A percentile compares a stretch with the other conserved stretches of the same genome.
These are phyloP conservation scores for Bicyclus anynana DNA, from an alignment of 1,140 invertebrate species.

Conservation along the genomic window DNA sequence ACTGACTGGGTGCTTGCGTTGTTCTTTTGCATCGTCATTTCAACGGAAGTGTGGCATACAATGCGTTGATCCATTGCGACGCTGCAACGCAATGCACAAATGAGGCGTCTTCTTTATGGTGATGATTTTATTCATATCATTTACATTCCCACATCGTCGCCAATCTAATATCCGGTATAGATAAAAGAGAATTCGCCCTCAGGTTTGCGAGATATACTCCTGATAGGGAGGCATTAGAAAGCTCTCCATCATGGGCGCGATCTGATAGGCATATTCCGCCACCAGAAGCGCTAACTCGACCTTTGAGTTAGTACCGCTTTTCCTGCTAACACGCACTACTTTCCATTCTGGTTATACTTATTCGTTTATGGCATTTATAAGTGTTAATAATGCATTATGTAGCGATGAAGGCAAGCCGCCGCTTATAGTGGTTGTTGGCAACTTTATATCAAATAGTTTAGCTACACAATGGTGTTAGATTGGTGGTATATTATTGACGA, in stretches of 20 bases:
- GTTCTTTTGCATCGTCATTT: too few species aligned
- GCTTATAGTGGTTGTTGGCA: neutral
- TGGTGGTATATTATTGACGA: too few species aligned
- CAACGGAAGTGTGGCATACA: too few species aligned
- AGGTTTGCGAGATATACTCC: neutral
- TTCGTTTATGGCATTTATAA: neutral
- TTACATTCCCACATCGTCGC: too few species aligned
- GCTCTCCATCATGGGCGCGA: slow-evolving; percentile 17
- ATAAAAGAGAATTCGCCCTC: neutral
- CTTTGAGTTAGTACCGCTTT: slow-evolving; percentile 19
- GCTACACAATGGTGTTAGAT: too few species aligned
- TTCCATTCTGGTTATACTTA: neutral
- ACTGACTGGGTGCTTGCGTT: too few species aligned
- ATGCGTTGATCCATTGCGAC: too few species aligned
- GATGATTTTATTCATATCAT: too few species aligned
- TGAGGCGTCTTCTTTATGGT: too few species aligned
- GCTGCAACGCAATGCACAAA: too few species aligned
- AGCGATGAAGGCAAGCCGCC: neutral
- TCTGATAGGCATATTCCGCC: slow-evolving; percentile 22
- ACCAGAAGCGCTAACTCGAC: slow-evolving; percentile 14
- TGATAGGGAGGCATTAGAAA: slow-evolving; percentile 12
- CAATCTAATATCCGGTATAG: neutral
- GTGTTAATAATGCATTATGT: neutral
- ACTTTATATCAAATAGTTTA: too few species aligned
- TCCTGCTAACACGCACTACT: neutral